A percentile compares a stretch with the other conserved stretches of the same genome.
These are phyloP conservation scores for Dendroctonus valens DNA, from an alignment of 1,140 invertebrate species.

Conservation along the genomic window DNA sequence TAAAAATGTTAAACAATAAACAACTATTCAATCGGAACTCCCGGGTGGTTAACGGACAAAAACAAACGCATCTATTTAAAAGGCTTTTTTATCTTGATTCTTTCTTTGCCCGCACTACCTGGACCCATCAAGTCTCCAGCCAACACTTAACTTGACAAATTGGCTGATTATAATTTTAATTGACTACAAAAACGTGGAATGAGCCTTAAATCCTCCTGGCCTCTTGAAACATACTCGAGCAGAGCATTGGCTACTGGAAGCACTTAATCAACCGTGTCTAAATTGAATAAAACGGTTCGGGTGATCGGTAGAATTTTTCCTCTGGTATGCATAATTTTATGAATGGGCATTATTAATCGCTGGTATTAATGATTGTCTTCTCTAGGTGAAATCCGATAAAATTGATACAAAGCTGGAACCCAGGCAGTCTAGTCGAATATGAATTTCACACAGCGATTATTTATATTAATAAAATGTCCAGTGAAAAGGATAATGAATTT, in stretches of 20 bases:
- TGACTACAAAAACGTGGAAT: slow-evolving; percentile 19
- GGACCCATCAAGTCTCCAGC: slow-evolving; percentile 26
- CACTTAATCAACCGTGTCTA: slow-evolving; percentile 20
- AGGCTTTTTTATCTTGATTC: slow-evolving; percentile 26
- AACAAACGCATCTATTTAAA: slow-evolving; percentile 26
- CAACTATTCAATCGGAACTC: slow-evolving; percentile 20
- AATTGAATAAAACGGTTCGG: slow-evolving; percentile 9
- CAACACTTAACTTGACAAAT: slow-evolving; percentile 40
- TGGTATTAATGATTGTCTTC: slow-evolving; percentile 6
- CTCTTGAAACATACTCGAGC: slow-evolving; percentile 15
- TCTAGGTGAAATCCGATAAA: background rate
- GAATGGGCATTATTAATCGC: slow-evolving; percentile 6
- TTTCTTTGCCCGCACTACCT: slow-evolving; percentile 22
- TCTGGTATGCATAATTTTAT: background rate
- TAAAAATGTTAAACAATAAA: slow-evolving; percentile 28
- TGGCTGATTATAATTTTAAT: slow-evolving; percentile 42
- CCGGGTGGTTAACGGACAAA: slow-evolving; percentile 13
- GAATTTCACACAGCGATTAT: too few species aligned
- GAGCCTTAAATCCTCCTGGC: slow-evolving; percentile 10
- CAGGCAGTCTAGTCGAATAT: too few species aligned
- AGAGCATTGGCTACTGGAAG: slow-evolving; percentile 17
- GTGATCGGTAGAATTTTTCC: background rate
- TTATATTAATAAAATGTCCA: too few species aligned
- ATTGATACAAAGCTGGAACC: background rate
- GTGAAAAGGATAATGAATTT: too few species aligned